Percentiles rank a stretch among this genome's conserved stretches.
These are phyloP conservation scores for Tetropium fuscum DNA, from an alignment of 2,888 invertebrate genomes.

Conservation along the genomic window DNA sequence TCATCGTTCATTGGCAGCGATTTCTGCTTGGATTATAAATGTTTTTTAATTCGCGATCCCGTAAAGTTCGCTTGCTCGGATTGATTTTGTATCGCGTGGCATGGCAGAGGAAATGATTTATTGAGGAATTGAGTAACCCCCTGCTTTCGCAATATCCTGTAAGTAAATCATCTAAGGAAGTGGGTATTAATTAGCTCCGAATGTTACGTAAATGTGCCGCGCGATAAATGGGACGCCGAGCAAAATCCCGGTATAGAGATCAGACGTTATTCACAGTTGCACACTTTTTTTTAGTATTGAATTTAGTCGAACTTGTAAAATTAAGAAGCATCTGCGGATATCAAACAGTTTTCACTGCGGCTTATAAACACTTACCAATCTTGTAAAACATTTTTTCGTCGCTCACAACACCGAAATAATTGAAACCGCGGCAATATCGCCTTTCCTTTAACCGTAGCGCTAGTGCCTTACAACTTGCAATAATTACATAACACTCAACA, in stretches of 20 bases:
- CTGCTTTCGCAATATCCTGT: slow-evolving; percentile 12
- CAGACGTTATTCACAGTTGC: too few relatives aligned
- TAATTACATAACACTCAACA: slow-evolving; percentile 11
- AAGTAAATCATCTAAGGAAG: slow-evolving; percentile 1
- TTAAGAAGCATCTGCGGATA: too few relatives aligned
- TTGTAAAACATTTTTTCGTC: neutral
- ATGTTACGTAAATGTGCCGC: neutral
- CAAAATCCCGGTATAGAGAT: too few relatives aligned
- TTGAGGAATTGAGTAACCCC: neutral
- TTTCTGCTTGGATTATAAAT: too few relatives aligned
- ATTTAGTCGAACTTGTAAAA: too few relatives aligned
- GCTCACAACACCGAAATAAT: neutral
- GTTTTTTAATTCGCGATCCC: too few relatives aligned
- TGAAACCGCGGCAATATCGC: neutral
- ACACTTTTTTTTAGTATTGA: too few relatives aligned
- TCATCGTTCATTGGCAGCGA: too few relatives aligned
- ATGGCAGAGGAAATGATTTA: slow-evolving; percentile 14
- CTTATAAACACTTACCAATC: slow-evolving; percentile 1
- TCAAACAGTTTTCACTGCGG: neutral
- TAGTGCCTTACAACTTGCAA: slow-evolving; percentile 16
- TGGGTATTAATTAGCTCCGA: slow-evolving; percentile 2
- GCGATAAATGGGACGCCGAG: neutral
- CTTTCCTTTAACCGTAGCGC: neutral
- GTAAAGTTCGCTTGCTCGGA: neutral
- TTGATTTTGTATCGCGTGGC: neutral